Evolutionary conservation across 2,888 invertebrate species (phyloP), one percentile per base, ranked within the genome.

Genomic region (Tyria jacobaeae): DNA sequence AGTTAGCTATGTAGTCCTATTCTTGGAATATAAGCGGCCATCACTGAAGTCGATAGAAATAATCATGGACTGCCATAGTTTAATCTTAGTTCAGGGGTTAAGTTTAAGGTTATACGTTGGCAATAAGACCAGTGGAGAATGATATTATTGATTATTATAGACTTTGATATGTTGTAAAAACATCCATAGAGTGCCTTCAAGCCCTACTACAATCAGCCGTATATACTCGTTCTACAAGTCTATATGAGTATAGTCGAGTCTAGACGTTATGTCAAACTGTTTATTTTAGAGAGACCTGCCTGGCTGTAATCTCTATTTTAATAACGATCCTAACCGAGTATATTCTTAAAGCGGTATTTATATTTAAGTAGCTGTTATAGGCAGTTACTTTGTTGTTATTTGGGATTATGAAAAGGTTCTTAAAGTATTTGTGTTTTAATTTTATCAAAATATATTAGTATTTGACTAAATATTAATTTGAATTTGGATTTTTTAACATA

Each of bases 221-320:
- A 2, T 41, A n/a, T 4, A 50, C n/a, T 9, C 17, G 50, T 50
- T 50, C 7, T 31, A 31, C 27, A 31, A 31, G 27, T 31, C 27
- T 31, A 31, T 4, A 31, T 31, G 7, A 6, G 17, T 55, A 49
- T 62, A 54, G 25, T 58, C 47, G 49, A 57, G 84, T 84, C 85
- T 85, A 84, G 85, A 84, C 85, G 62, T 47, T 68, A 74, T 71
- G 74, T 71, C 79, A 84, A 80, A 83, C 81, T 75, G 79, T 79
- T 80, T 75, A 60, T 71, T 65, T 68, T 67, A 69, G 68, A 67
- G 67, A 62, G 58, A 68, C 64, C 62, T 64, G 59, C 60, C 61
- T 62, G 51, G 62, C 60, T 75, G 64, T 76, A 75, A 79, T 71
- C 71, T 66, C 66, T 72, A 76, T 77, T 81, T 81, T 79, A 80